A percentile compares a stretch with the other conserved stretches of the same genome.
These are phyloP conservation scores for Sceloporus undulatus DNA, from an alignment of 2,113 vertebrate genomes.

Conservation along the genomic window DNA sequence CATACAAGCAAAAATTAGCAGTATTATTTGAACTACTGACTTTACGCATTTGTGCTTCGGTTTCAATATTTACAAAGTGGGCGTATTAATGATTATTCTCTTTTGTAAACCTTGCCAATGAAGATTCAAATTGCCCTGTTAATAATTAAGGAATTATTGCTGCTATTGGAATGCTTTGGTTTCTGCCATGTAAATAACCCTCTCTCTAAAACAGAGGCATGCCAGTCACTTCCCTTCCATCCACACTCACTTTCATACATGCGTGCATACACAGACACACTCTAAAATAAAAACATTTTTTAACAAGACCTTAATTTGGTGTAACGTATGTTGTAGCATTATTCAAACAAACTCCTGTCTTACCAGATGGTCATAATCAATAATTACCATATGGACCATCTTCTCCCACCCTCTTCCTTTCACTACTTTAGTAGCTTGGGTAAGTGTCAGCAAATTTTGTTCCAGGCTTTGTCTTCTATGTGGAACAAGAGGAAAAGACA, in stretches of 20 bases:
- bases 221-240: constrained; percentile 35
- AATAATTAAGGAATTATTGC: not conserved
- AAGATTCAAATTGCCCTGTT: accelerated
- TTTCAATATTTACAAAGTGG: constrained; percentile 43
- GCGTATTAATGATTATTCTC: constrained; percentile 22
- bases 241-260: not conserved
- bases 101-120: not conserved
- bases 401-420: constrained; percentile 41
- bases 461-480: constrained; percentile 56
- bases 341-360: constrained; percentile 62
- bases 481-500: constrained; percentile 30
- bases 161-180: constrained; percentile 14
- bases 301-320: constrained; percentile 60
- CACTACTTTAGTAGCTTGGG: constrained; percentile 51
- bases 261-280: not conserved
- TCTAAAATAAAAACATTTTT: constrained; percentile 44
- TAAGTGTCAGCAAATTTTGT: constrained; percentile 43
- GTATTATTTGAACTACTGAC: constrained; percentile 30
- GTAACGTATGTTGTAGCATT: constrained; percentile 61
- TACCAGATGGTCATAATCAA: constrained; percentile 81
- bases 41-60: constrained; percentile 5
- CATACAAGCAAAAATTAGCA: constrained; percentile 30
- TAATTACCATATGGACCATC: constrained; percentile 77
- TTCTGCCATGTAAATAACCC: constrained; percentile 33
- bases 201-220: constrained; percentile 54